A percentile compares a stretch with the other conserved stretches of the same genome.
Conservation (phyloP, 2,113 vertebrate genomes). For the Carettochelys insculpta region DNA sequence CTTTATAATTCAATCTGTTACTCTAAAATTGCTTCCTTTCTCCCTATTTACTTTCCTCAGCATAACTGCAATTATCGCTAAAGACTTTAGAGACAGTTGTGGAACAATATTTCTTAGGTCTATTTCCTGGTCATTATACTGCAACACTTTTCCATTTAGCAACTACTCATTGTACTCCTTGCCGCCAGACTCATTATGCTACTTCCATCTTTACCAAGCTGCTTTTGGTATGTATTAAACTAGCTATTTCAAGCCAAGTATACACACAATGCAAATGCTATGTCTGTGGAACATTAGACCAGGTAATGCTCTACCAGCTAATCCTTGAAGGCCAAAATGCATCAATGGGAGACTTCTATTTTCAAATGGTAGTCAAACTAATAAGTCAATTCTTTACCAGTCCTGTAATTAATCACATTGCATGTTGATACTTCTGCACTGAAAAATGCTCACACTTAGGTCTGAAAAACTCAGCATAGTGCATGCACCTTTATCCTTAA, state of each 20-base stretch:
- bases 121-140: conserved; percentile 47
- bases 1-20: background rate
- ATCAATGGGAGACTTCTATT: background rate
- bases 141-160: conserved; percentile 50
- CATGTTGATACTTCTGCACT: background rate
- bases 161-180: conserved; percentile 43
- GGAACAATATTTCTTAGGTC: conserved; percentile 44
- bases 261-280: background rate
- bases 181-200: conserved; percentile 16
- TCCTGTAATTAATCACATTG: background rate
- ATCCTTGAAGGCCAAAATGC: background rate
- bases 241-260: background rate
- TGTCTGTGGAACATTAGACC: background rate
- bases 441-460: background rate
- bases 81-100: conserved; percentile 22
- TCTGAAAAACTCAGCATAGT: background rate
- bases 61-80: conserved; percentile 19
- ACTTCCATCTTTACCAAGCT: conserved; percentile 36
- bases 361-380: background rate
- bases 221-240: background rate
- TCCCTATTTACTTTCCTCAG: conserved; percentile 39
- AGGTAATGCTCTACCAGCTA: background rate
- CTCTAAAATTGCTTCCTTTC: background rate
- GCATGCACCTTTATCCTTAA: background rate
- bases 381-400: background rate